Evolutionary conservation across 1,140 invertebrate species (phyloP), one percentile per base, ranked within the genome.

Genomic region (Frieseomelitta varia): DNA sequence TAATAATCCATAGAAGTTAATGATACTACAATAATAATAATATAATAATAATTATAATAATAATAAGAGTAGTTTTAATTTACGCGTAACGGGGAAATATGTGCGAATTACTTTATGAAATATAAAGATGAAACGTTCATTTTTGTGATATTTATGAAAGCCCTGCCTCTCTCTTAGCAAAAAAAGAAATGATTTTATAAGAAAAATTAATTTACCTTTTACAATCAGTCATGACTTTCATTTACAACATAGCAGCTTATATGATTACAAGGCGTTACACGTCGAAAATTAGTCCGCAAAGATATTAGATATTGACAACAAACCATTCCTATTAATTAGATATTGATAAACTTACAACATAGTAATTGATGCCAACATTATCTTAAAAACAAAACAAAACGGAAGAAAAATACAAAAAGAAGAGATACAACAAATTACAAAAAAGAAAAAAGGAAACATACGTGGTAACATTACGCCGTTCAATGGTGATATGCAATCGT

Each of bases 291-390:
- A 88, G 87, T 91, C 84, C 78, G 88, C 85, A 86, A 85, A 87
- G 85, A 58, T 87, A 81, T 87, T 89, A 77, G 84, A 61, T 86
- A 89, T 79, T 88, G 85, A 86, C 78, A 83, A 89, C 88, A 89
- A 90, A 89, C 82, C 85, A 77, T 89, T 87, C 82, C 67, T 89
- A 89, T 84, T 79, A 75, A 79, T 76, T 75, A 87, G 79, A 90
- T 90, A 90, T 72, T 89, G 88, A 79, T 89, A 89, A 89, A 80
- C 79, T 87, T 90, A 90, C 82, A 82, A 89, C 88, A 89, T 78
- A 89, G 74, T 89, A 81, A 89, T 89, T 86, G 87, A 87, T 89
- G 88, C 88, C 77, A 86, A 89, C 79, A 65, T 39, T 67, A 79
- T 73, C 58, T 51, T 68, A 75, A 84, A 69, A 79, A 34, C 10